A percentile compares a stretch with the other conserved stretches of the same genome.
phyloP scores from a whole-genome alignment of 1,140 invertebrate genomes.

The Drosophila littoralis region DNA sequence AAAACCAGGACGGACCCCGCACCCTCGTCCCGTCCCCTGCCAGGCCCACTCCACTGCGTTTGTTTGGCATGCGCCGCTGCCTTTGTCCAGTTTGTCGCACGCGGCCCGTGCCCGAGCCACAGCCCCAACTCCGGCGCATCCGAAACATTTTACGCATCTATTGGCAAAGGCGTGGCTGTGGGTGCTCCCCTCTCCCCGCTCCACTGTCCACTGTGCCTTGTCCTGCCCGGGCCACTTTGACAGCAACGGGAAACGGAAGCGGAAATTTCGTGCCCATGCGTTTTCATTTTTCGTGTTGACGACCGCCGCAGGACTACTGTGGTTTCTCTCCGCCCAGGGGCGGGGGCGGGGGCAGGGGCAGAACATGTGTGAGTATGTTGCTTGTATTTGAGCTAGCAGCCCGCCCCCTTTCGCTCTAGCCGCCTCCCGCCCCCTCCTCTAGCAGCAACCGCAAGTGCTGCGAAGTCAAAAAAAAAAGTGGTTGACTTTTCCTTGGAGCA shows the following conservation, averaged over 20 bases:
- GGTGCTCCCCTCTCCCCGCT: background rate
- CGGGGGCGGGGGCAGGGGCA: background rate
- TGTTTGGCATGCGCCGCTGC: constrained; percentile 66
- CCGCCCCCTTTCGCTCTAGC: background rate
- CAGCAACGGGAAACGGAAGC: constrained; percentile 76
- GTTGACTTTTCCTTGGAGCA: constrained; percentile 7
- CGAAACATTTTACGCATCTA: constrained; percentile 77
- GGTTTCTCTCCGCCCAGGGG: background rate
- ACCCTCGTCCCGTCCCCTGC: constrained; percentile 1
- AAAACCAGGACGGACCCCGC: constrained; percentile 15
- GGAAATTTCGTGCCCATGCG: constrained; percentile 82
- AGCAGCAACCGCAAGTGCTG: constrained; percentile 33
- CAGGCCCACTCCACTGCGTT: constrained; percentile 9
- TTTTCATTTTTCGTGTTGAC: constrained; percentile 76
- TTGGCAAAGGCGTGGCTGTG: constrained; percentile 40
- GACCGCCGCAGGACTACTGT: constrained; percentile 21
- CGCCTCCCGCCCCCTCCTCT: background rate
- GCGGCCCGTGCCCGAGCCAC: constrained; percentile 14
- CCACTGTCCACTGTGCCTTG: background rate
- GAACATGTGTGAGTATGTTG: constrained; percentile 23
- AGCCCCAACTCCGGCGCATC: constrained; percentile 37
- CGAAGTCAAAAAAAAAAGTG: constrained; percentile 3
- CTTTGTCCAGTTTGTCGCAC: constrained; percentile 74
- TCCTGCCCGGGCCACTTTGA: constrained; percentile 60
- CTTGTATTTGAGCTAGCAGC: constrained; percentile 22